Evolutionary conservation across 23 tunicate species (phyloP).

Genomic region (Phallusia fumigata): DNA sequence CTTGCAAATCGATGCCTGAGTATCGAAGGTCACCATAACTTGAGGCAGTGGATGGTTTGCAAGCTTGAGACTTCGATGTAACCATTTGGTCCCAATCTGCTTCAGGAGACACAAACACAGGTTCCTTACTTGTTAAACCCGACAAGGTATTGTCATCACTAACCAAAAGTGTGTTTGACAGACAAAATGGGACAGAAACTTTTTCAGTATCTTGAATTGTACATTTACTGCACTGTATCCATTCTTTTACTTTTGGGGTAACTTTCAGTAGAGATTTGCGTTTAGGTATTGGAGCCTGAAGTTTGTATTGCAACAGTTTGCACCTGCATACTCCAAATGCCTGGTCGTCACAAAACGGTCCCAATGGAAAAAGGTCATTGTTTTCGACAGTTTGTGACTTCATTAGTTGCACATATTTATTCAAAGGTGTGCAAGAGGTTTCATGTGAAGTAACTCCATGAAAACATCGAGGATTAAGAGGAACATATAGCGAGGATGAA

Average conservation of each 20-base stretch:
- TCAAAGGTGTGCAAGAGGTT: background rate
- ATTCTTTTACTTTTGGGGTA: background rate
- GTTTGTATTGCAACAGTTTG: background rate
- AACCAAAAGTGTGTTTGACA: no score
- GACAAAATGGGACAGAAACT: no score
- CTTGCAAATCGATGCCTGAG: no score
- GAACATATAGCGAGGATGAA: conserved; percentile 12
- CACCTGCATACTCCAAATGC: conserved; percentile 31
- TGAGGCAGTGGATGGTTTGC: background rate
- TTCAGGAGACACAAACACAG: no score
- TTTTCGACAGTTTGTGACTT: background rate
- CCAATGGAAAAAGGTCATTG: conserved; percentile 31
- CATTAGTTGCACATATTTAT: conserved; percentile 17
- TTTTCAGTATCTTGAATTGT: no score
- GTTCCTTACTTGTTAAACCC: no score
- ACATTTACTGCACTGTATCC: background rate
- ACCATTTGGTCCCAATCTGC: background rate
- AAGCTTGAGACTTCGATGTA: background rate
- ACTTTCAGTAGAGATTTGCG: background rate
- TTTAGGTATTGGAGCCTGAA: conserved; percentile 10
- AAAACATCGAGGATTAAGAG: background rate
- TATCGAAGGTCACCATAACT: background rate
- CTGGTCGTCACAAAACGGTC: conserved; percentile 40
- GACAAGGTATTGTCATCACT: no score
- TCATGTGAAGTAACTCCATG: background rate